Evolutionary conservation across 2,888 invertebrate species (phyloP).

Genomic region (Plemyria rubiginata): DNA sequence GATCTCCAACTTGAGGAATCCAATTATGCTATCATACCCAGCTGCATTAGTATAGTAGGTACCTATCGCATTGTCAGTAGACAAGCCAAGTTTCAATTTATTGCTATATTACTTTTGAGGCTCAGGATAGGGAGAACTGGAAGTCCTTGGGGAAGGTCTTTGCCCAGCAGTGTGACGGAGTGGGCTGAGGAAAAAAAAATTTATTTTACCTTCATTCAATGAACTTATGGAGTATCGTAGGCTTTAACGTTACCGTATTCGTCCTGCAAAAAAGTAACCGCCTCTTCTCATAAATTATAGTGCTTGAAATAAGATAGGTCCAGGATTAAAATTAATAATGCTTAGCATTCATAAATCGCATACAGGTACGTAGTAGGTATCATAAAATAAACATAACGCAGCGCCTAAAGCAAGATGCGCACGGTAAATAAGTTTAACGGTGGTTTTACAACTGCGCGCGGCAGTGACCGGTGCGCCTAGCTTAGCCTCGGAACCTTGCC

Average conservation of each 20-base stretch:
- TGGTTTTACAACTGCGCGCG: constrained; percentile 77
- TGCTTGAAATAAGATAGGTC: constrained; percentile 7
- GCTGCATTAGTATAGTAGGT: background rate
- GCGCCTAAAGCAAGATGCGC: constrained; percentile 78
- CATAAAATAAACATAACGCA: constrained; percentile 67
- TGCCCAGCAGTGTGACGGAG: too few species aligned
- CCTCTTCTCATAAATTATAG: background rate
- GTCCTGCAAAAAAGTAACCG: constrained; percentile 1
- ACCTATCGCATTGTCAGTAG: background rate
- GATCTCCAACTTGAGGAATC: constrained; percentile 2
- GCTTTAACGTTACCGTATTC: background rate
- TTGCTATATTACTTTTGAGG: background rate
- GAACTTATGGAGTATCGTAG: background rate
- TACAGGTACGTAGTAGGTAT: constrained; percentile 8
- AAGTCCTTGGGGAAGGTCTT: too few species aligned
- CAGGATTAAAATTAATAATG: constrained; percentile 12
- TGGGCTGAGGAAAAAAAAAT: too few species aligned
- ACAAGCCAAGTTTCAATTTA: background rate
- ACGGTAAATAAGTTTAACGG: constrained; percentile 83
- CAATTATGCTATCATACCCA: background rate
- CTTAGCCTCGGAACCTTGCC: constrained; percentile 79
- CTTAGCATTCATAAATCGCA: constrained; percentile 18
- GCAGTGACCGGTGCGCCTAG: constrained; percentile 64
- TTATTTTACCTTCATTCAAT: background rate
- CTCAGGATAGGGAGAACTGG: too few species aligned